These are phyloP conservation scores for Drosophila austrosaltans DNA, from an alignment of 2,888 invertebrate genomes.

Conservation along the genomic window DNA sequence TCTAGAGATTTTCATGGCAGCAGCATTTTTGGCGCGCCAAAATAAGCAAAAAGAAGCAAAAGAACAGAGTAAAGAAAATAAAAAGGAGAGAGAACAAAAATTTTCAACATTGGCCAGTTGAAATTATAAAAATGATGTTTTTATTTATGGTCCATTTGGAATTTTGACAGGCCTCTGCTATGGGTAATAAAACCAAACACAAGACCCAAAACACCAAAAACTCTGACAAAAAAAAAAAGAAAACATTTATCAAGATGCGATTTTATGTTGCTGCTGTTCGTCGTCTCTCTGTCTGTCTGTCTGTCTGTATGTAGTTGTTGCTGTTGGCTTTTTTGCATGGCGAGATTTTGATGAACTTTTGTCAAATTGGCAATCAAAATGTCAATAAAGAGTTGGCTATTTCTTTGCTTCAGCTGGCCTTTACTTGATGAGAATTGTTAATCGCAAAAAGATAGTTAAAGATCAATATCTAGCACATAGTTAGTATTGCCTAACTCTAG, in stretches of 20 bases:
- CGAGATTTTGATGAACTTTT: slow-evolving; percentile 74
- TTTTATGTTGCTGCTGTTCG: slow-evolving; percentile 24
- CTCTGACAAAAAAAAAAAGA: slow-evolving; percentile 23
- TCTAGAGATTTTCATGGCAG: slow-evolving; percentile 57
- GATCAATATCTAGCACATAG: too few species aligned
- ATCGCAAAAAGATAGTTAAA: too few species aligned
- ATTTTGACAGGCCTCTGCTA: slow-evolving; percentile 80
- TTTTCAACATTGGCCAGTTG: slow-evolving; percentile 33
- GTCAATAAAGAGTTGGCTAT: slow-evolving; percentile 49
- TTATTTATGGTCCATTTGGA: slow-evolving; percentile 82
- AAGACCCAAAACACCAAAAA: slow-evolving; percentile 37
- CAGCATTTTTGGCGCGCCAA: slow-evolving; percentile 70
- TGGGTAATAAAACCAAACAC: slow-evolving; percentile 70
- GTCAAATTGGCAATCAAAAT: slow-evolving; percentile 68
- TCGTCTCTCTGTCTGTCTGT: neutral
- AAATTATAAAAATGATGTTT: slow-evolving; percentile 80
- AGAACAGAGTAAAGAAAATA: slow-evolving; percentile 47
- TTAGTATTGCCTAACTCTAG: too few species aligned
- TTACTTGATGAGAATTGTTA: too few species aligned
- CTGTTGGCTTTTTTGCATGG: slow-evolving; percentile 19
- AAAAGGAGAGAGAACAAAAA: slow-evolving; percentile 16
- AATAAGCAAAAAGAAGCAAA: slow-evolving; percentile 41
- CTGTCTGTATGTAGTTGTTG: slow-evolving; percentile 17
- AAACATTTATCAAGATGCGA: slow-evolving; percentile 65
- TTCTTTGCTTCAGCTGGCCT: neutral